Conservation (phyloP, 2,888 invertebrate genomes). For the Drosophila austrosaltans region DNA sequence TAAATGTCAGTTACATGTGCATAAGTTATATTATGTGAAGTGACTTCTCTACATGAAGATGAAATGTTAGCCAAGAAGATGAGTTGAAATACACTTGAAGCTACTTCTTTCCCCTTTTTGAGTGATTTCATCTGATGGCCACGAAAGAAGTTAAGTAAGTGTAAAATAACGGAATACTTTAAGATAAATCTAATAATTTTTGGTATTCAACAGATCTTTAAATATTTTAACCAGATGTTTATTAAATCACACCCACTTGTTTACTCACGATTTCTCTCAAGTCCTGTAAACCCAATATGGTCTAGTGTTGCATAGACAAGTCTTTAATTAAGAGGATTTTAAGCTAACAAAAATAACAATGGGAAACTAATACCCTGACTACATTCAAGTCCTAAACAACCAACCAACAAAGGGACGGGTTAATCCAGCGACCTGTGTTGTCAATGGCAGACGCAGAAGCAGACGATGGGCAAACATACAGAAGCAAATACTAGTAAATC, state of each 20-base stretch:
- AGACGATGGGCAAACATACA: constrained; percentile 60
- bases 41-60: constrained; percentile 28
- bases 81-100: constrained; percentile 14
- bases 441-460: constrained; percentile 73
- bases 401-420: constrained; percentile 21
- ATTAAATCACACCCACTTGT: constrained; percentile 7
- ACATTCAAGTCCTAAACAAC: constrained; percentile 1
- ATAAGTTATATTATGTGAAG: constrained; percentile 45
- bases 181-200: not conserved
- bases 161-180: not conserved
- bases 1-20: constrained; percentile 67
- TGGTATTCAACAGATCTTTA: not conserved
- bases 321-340: constrained; percentile 52
- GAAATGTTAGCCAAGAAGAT: constrained; percentile 31
- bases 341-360: constrained; percentile 44
- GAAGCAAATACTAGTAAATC: constrained; percentile 3
- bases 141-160: constrained; percentile 7
- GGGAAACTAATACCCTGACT: constrained; percentile 22
- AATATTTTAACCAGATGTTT: not conserved
- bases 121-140: constrained; percentile 16
- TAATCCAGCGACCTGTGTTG: constrained; percentile 49
- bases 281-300: constrained; percentile 50
- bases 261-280: constrained; percentile 44
- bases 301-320: constrained; percentile 53
- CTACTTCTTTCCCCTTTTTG: not conserved